phyloP scores from a whole-genome alignment of 2,888 invertebrate species.

The Aproaerema taeniolella region DNA sequence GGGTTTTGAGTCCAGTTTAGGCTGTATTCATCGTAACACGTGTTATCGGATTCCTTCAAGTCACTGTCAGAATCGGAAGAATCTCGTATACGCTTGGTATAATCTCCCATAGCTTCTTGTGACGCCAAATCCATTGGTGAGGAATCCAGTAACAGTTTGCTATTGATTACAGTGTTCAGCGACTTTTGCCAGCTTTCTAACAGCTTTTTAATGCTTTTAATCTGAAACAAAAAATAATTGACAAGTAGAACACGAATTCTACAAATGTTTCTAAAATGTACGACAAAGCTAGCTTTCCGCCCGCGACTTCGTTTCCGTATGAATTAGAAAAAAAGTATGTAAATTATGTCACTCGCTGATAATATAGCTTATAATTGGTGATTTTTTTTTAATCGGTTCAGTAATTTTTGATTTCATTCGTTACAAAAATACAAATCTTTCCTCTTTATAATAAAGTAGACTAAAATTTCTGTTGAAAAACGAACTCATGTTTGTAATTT shows the following conservation, averaged over 20 bases:
- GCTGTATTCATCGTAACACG: constrained; percentile 43
- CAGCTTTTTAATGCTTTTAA: constrained; percentile 52
- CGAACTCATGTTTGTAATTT: no score
- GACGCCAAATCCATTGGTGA: constrained; percentile 45
- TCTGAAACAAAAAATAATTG: constrained; percentile 35
- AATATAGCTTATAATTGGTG: no score
- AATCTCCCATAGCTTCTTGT: constrained; percentile 60
- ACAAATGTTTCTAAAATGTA: no score
- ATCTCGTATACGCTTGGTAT: constrained; percentile 44
- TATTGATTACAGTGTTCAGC: constrained; percentile 53
- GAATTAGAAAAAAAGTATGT: no score
- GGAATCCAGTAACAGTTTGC: constrained; percentile 42
- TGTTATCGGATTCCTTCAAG: constrained; percentile 30
- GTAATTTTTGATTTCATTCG: no score
- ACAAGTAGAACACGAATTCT: no score
- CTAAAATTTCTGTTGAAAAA: no score
- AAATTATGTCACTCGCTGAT: no score
- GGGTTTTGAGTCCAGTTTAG: constrained; percentile 40
- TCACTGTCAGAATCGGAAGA: constrained; percentile 50
- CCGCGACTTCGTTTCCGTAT: no score
- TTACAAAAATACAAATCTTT: no score
- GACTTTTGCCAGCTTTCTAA: constrained; percentile 63
- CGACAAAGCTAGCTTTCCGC: neutral
- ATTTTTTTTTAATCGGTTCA: no score
- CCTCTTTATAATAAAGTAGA: no score